phyloP scores from a whole-genome alignment of 1,140 invertebrate genomes.

The Ridgeia piscesae region DNA sequence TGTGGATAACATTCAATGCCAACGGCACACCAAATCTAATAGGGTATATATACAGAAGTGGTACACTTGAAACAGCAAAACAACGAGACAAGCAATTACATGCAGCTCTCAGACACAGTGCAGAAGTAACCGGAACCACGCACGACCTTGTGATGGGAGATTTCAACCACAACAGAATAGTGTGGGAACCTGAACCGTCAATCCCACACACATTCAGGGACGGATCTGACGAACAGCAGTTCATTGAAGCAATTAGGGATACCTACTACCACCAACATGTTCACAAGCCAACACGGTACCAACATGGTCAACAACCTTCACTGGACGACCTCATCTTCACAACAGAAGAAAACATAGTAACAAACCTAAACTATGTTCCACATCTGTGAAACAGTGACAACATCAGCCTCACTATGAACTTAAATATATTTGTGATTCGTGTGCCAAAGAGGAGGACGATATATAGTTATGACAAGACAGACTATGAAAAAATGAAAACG shows the following conservation, averaged over 20 bases:
- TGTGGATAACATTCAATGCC: neutral
- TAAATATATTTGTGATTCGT: neutral
- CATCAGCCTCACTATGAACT: neutral
- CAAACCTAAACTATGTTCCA: neutral
- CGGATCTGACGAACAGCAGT: neutral
- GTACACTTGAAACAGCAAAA: neutral
- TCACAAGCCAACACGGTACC: neutral
- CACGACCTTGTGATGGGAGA: neutral
- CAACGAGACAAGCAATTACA: neutral
- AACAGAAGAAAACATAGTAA: neutral
- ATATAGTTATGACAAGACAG: neutral
- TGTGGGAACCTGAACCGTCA: conserved; percentile 1
- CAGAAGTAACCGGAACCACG: neutral
- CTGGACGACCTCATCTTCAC: neutral
- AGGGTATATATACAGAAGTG: neutral
- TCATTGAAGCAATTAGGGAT: conserved; percentile 5
- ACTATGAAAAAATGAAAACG: neutral
- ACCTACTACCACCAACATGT: neutral
- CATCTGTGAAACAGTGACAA: neutral
- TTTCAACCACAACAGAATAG: conserved; percentile 13
- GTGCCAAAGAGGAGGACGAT: neutral
- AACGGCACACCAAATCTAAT: neutral
- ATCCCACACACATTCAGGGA: neutral
- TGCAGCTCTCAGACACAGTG: neutral
- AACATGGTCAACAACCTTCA: neutral